Evolutionary conservation across 2,113 vertebrate species (phyloP).

Genomic region (Aspidoscelis tigris): DNA sequence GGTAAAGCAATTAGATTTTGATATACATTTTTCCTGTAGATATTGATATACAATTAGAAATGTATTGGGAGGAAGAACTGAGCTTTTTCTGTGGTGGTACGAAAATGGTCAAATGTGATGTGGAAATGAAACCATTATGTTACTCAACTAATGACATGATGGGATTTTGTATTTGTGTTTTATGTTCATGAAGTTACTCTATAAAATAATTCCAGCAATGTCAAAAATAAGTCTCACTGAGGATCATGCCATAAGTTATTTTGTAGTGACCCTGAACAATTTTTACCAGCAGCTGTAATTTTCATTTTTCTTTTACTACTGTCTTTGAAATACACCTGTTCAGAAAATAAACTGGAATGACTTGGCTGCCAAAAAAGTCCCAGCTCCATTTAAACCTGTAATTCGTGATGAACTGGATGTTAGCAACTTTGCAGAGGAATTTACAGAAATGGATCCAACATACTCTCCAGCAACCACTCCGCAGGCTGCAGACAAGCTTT

Average conservation of each 20-base stretch:
- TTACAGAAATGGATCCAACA: slow-evolving; percentile 98
- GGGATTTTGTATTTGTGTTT: not conserved
- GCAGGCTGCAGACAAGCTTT: slow-evolving; percentile 93
- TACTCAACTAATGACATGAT: no score
- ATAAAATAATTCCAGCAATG: no score
- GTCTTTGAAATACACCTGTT: slow-evolving; percentile 47
- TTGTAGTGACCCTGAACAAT: not conserved
- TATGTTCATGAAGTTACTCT: no score
- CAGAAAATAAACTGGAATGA: slow-evolving; percentile 97
- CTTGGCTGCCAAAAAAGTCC: slow-evolving; percentile 91
- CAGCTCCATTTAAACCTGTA: slow-evolving; percentile 93
- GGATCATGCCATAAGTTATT: not conserved
- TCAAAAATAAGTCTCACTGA: no score
- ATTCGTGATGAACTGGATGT: slow-evolving; percentile 96
- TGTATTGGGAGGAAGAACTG: not conserved
- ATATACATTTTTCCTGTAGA: not conserved
- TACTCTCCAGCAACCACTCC: slow-evolving; percentile 96
- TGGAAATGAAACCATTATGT: not conserved
- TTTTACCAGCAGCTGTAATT: not conserved
- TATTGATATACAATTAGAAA: slow-evolving; percentile 28
- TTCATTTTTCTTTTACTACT: slow-evolving; percentile 11
- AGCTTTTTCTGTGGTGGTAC: not conserved
- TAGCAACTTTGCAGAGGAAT: slow-evolving; percentile 97
- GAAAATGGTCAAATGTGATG: not conserved
- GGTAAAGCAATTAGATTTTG: slow-evolving; percentile 72